Conservation (phyloP, 2,888 invertebrate genomes). For the Desoria tigrina region DNA sequence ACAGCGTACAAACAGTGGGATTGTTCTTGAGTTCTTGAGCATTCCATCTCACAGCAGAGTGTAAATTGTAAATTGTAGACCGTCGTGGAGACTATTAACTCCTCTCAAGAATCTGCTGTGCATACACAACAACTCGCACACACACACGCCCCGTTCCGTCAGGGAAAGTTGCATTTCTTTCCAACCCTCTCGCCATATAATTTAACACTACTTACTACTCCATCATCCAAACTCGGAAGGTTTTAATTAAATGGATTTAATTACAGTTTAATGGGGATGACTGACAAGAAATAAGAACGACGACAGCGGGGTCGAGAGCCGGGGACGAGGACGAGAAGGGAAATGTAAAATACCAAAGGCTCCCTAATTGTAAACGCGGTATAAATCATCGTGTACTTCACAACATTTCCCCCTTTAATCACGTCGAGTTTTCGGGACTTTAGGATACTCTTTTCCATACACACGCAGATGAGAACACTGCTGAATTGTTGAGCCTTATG, state of each 20-base stretch:
- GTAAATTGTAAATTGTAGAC: no score
- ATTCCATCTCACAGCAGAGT: no score
- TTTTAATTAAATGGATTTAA: slow-evolving; percentile 11
- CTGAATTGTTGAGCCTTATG: no score
- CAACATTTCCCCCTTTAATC: slow-evolving; percentile 7
- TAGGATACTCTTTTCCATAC: background rate
- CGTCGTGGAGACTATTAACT: no score
- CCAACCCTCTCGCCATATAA: no score
- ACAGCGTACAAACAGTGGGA: background rate
- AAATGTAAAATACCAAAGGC: no score
- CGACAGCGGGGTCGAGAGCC: no score
- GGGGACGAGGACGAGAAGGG: background rate
- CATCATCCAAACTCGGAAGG: background rate
- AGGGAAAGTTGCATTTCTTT: background rate
- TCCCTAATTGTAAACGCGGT: no score
- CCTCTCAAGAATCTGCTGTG: no score
- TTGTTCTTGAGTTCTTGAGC: background rate
- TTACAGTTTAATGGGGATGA: slow-evolving; percentile 6
- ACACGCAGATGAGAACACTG: no score
- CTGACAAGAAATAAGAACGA: slow-evolving; percentile 8
- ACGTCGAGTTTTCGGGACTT: background rate
- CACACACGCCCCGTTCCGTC: no score
- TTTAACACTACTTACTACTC: background rate
- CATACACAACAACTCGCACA: no score
- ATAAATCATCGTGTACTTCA: background rate